Evolutionary conservation across 2,797 vertebrate genomes (phyloP).

Genomic region (Aphelocoma californica): DNA sequence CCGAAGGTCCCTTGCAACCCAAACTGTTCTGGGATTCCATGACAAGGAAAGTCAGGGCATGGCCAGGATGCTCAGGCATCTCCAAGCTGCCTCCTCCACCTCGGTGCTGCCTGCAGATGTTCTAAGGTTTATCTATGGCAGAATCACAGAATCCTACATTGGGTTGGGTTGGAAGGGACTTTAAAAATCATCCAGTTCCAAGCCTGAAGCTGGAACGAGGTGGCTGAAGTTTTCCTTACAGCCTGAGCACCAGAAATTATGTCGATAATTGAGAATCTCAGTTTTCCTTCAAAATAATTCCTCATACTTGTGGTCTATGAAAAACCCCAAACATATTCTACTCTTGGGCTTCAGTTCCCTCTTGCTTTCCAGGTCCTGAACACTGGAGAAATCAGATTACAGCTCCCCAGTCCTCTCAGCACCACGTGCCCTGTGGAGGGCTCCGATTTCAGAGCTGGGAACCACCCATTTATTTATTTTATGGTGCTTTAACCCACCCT

Average conservation of each 20-base stretch:
- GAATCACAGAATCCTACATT: background rate
- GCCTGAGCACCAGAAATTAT: background rate
- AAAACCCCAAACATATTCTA: fast-evolving
- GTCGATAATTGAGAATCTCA: background rate
- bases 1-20: background rate
- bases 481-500: background rate
- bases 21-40: background rate
- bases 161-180: background rate
- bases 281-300: background rate
- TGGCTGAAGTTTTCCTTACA: background rate
- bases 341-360: background rate
- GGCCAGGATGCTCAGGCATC: background rate
- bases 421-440: background rate
- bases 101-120: background rate
- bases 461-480: constrained; percentile 13
- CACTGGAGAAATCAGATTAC: background rate
- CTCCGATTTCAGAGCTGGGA: background rate
- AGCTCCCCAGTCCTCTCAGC: background rate
- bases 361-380: background rate
- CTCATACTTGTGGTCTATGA: background rate
- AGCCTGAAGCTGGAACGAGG: background rate
- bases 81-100: background rate
- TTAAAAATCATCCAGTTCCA: background rate
- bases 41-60: background rate
- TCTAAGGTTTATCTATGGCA: background rate